Conservation (phyloP, 2,888 invertebrate genomes). For the Drosophila greeni region DNA sequence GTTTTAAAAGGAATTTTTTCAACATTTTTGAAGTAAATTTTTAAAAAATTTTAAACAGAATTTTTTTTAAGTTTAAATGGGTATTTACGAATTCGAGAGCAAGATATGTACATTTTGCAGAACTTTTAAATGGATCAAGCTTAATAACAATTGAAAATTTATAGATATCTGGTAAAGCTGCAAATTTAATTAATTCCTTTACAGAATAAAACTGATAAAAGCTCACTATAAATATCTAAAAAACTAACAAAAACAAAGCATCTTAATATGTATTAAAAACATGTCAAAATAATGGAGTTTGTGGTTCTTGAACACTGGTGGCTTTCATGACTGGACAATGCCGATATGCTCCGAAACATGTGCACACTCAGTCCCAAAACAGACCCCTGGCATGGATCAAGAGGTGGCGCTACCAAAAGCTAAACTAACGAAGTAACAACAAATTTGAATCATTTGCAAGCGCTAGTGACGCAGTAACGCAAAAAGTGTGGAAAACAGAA, state of each 20-base stretch:
- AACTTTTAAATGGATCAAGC: neutral
- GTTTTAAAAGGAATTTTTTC: too few relatives aligned
- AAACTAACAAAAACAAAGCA: neutral
- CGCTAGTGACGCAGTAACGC: neutral
- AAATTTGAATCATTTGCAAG: neutral
- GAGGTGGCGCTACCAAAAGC: slow-evolving; percentile 1
- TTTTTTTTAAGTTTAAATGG: neutral
- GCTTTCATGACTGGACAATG: neutral
- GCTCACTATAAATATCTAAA: neutral
- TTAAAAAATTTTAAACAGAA: neutral
- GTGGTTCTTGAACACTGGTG: neutral
- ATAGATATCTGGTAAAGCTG: neutral
- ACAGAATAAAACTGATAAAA: neutral
- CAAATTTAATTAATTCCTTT: neutral
- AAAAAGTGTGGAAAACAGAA: neutral
- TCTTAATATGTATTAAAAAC: neutral
- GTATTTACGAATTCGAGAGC: neutral
- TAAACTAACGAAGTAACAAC: slow-evolving; percentile 1
- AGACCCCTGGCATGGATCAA: neutral
- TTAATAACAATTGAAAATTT: neutral
- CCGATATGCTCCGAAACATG: neutral
- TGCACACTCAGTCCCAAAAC: neutral
- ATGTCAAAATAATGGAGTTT: neutral
- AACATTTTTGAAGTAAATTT: too few relatives aligned
- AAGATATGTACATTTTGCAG: neutral